Base-by-base conservation (phyloP, 2,888 invertebrate genomes). In the Clepsis dumicolana region DNA sequence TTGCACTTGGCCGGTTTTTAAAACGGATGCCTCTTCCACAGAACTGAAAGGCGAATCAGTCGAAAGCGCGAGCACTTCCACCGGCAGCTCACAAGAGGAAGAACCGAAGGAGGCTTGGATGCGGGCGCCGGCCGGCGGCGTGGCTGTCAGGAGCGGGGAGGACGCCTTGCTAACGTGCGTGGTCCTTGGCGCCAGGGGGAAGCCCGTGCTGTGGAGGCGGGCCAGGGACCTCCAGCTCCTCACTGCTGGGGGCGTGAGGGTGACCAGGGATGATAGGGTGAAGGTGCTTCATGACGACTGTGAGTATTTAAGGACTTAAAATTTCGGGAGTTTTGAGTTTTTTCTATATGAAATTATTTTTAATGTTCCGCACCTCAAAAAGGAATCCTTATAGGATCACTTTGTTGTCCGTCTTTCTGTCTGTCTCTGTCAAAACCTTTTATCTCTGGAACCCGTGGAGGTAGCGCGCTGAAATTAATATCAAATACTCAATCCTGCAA, bases 111-210 rank as follows among this genome's bases (percentile, higher is more conserved):
- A 86, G 24, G 87, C 87, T 0, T 91, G 89, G 84, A 93, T 93
- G 93, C 75, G 84, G 25, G 86, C 90, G 0, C 92, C 93, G 0
- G 80, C 83, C 0, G 88, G 89, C 0, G 89, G 89, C 0, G 89
- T 93, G 0, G 82, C 89, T 0, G 91, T 91, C 16, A 83, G 84
- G 75, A 87, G 85, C 63, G 97, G 97, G 12, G 97, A 97, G 77
- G 97, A 97, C 82, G 97, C 97, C 1, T 90, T 97, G 48, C 94
- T 97, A 59, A 97, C 97, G 12, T 97, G 97, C 85, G 97, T 97
- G 65, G 96, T 97, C 32, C 91, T 95, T 32, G 95, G 96, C 32
- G 94, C 95, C 2, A 96, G 95, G 41, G 95, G 96, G 27, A 95
- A 96, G 78, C 96, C 97, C 0, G 96, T 97, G 63, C 94, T 97